Conservation (phyloP, 2,113 vertebrate species). For the Apistogramma diplotaenia region DNA sequence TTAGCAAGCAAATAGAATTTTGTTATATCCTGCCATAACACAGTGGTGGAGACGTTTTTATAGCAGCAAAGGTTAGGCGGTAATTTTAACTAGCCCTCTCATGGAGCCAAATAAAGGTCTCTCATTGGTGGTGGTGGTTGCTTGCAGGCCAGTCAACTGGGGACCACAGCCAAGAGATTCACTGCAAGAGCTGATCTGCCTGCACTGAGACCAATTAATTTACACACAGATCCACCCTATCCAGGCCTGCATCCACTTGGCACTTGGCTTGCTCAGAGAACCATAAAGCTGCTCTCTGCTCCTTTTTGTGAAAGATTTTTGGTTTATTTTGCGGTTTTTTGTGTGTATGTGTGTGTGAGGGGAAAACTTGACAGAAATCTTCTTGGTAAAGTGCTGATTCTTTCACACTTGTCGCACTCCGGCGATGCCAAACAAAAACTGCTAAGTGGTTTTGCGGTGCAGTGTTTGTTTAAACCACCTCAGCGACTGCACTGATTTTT, state of each 20-base stretch:
- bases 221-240: constrained; percentile 36
- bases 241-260: neutral
- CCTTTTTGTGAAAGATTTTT: neutral
- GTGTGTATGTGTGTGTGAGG: no score
- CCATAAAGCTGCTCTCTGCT: neutral
- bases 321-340: neutral
- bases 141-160: constrained; percentile 24
- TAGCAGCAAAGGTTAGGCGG: constrained; percentile 66
- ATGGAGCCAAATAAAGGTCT: constrained; percentile 39
- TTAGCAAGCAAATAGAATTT: constrained; percentile 70
- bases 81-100: constrained; percentile 48
- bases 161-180: constrained; percentile 30
- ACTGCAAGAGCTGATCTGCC: constrained; percentile 33
- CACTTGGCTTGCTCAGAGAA: neutral
- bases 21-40: constrained; percentile 45
- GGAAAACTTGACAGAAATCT: neutral
- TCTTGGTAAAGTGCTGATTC: neutral
- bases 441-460: constrained; percentile 4
- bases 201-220: constrained; percentile 44
- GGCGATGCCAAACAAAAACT: neutral
- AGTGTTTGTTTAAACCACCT: neutral
- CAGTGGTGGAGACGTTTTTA: constrained; percentile 35
- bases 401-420: neutral
- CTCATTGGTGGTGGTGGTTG: constrained; percentile 11
- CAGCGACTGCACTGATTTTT: neutral